Evolutionary conservation across 2,113 vertebrate species (phyloP), one percentile per base, ranked within the genome.

Genomic region (Lipophrys pholis): DNA sequence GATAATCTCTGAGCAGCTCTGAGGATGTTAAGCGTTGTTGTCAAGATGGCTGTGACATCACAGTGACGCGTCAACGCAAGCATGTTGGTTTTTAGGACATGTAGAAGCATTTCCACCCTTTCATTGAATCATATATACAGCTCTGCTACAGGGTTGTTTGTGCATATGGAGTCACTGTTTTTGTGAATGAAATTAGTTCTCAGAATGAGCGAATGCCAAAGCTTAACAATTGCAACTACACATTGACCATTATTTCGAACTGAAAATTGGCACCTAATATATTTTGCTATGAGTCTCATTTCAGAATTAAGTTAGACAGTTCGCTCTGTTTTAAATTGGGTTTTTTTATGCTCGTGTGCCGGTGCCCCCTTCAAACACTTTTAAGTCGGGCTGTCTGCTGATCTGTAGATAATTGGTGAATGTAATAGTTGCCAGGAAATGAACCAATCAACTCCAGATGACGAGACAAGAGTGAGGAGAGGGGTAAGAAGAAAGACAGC

Each of bases 391-490:
- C 94, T 94, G 94, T 93, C 94, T 96, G 93, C 94, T 95, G 94
- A 95, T 96, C 93, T 95, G 86, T 88, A 94, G 94, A 96, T 97
- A 96, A 96, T 94, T 94, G 90, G 91, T 94, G 91, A 92, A 93
- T 95, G 95, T 95, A 95, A 96, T 90, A 93, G 94, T 93, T 95
- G 90, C 92, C 96, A 94, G 95, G 95, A 96, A 96, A 94, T 91
- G 90, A 78, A 92, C 91, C 95, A 93, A 98, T 97, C 94, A 95
- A 95, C 91, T 96, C 96, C 94, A 98, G 96, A 96, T 98, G 95
- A 94, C 91, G 79, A 76, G 77, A 76, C 48, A 78, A 81, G 64
- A 78, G 50, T 5, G 5, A 61, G 45, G 12, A 63, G 43, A 62
- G 67, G 69, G 43, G 48, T 7, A 60, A 21, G 16, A 55, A 63